phyloP scores from a whole-genome alignment of 1,140 invertebrate genomes.

The Drosophila ercepeae region DNA sequence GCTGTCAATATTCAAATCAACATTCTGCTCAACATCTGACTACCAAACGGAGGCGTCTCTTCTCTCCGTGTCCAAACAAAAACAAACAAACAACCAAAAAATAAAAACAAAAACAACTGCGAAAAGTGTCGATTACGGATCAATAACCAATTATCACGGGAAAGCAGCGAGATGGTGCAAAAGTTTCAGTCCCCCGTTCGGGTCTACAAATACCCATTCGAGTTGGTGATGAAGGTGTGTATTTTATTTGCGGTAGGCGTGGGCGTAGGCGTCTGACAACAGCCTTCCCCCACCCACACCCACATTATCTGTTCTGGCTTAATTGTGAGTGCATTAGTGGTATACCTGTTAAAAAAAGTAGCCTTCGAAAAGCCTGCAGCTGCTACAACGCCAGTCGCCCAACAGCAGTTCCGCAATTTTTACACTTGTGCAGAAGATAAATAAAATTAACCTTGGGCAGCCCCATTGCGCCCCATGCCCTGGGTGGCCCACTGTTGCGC shows the following conservation, averaged over 20 bases:
- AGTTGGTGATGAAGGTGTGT: conserved; percentile 98
- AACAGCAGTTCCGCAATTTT: conserved; percentile 23
- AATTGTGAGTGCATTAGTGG: conserved; percentile 4
- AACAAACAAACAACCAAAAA: not conserved
- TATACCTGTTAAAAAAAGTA: not conserved
- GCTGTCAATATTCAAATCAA: not conserved
- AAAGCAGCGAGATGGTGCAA: conserved; percentile 92
- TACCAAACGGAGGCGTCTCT: not conserved
- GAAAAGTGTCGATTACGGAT: conserved; percentile 1
- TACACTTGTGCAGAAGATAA: conserved; percentile 58
- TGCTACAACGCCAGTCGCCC: not conserved
- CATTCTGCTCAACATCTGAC: not conserved
- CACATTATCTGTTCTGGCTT: not conserved
- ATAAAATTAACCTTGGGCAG: conserved; percentile 69
- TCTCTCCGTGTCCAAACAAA: not conserved
- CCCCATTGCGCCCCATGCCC: conserved; percentile 9
- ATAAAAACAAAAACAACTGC: not conserved
- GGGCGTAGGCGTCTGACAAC: conserved; percentile 9
- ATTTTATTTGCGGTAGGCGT: conserved; percentile 58
- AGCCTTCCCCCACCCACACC: not conserved
- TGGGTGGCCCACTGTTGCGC: conserved; percentile 15
- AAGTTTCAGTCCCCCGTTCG: conserved; percentile 97
- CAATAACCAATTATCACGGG: conserved; percentile 2
- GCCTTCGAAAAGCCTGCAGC: not conserved
- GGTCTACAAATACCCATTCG: conserved; percentile 98